Evolutionary conservation across 2,888 invertebrate species (phyloP).

Genomic region (Plebejus argus): DNA sequence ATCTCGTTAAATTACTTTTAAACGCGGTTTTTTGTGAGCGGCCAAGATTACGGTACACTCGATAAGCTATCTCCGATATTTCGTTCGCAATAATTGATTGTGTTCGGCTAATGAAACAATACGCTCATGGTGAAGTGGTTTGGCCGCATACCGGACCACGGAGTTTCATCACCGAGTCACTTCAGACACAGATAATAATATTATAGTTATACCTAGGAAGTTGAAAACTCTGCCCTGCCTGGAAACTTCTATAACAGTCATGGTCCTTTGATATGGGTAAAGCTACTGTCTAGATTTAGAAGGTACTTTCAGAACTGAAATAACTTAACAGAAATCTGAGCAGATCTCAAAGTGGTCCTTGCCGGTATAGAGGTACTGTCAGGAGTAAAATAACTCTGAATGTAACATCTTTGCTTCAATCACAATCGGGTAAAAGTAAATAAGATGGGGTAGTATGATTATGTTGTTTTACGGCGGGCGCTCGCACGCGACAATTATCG

Average conservation of each 20-base stretch:
- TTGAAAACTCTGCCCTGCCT: background rate
- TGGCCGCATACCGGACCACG: constrained; percentile 11
- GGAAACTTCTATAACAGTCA: background rate
- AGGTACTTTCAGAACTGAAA: too few species aligned
- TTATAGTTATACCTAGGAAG: background rate
- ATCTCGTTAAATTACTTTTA: constrained; percentile 17
- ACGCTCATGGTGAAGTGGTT: background rate
- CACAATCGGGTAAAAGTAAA: constrained; percentile 7
- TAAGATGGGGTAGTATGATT: constrained; percentile 5
- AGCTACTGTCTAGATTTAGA: too few species aligned
- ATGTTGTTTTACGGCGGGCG: background rate
- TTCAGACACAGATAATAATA: background rate
- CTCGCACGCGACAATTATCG: background rate
- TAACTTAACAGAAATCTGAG: too few species aligned
- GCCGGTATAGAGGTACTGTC: background rate
- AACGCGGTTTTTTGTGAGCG: constrained; percentile 8
- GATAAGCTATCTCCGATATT: constrained; percentile 6
- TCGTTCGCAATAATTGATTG: constrained; percentile 24
- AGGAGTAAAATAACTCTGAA: background rate
- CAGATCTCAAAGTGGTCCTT: too few species aligned
- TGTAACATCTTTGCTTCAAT: too few species aligned
- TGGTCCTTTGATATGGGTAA: too few species aligned
- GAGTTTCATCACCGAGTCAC: background rate
- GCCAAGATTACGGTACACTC: constrained; percentile 19
- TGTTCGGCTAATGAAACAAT: constrained; percentile 14